Percentiles rank a stretch among this genome's conserved stretches.
Evolutionary conservation across 2,888 invertebrate genomes (phyloP).

Genomic region (Thecophora atra): DNA sequence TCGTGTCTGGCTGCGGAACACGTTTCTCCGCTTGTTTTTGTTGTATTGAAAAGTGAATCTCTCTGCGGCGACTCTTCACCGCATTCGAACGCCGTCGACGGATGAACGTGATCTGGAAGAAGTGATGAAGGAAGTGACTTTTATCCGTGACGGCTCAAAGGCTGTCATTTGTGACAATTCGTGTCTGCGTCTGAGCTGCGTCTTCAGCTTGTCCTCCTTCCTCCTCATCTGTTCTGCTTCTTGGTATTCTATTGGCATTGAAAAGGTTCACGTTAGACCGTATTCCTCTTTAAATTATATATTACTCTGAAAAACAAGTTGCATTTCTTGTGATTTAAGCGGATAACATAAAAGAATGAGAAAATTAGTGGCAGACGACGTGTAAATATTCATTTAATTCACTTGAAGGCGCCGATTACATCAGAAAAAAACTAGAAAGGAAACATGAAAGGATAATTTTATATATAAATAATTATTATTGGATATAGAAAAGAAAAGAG

Average conservation of each 20-base stretch:
- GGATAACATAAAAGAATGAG: no score
- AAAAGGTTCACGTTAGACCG: background rate
- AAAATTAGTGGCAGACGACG: no score
- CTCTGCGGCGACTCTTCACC: background rate
- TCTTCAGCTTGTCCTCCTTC: no score
- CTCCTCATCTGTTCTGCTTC: background rate
- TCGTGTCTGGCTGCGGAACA: background rate
- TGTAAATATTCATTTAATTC: no score
- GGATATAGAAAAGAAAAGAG: no score
- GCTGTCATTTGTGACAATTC: background rate
- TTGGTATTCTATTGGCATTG: background rate
- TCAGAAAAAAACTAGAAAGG: no score
- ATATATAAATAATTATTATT: no score
- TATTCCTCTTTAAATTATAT: no score
- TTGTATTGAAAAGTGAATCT: constrained; percentile 10
- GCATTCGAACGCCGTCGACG: background rate
- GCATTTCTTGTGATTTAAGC: no score
- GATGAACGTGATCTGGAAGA: background rate
- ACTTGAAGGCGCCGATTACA: no score
- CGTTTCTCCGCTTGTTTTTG: background rate
- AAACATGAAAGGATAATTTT: no score
- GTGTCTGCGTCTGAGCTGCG: background rate
- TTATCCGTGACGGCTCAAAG: background rate
- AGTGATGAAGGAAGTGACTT: background rate
- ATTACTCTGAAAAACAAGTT: no score